Conservation (phyloP, 2,888 invertebrate species). For the Trichopria drosophilae region DNA sequence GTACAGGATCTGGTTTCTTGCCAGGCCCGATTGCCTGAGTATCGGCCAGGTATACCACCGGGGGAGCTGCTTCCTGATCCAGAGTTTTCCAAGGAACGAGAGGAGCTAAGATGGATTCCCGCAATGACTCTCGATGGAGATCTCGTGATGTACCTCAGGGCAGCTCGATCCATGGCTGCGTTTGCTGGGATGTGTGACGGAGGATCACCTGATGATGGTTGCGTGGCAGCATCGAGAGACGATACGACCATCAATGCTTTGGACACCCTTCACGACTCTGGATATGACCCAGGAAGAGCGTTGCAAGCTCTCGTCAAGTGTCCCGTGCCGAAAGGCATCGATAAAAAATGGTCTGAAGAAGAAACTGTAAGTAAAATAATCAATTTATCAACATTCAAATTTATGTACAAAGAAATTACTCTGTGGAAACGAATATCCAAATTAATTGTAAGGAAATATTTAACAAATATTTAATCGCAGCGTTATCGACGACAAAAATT, state of each 20-base stretch:
- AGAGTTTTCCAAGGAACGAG: slow-evolving; percentile 66
- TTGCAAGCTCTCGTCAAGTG: slow-evolving; percentile 95
- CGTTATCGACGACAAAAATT: no score
- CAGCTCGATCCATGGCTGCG: slow-evolving; percentile 96
- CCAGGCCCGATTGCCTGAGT: slow-evolving; percentile 68
- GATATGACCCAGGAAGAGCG: slow-evolving; percentile 95
- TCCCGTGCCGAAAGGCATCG: slow-evolving; percentile 94
- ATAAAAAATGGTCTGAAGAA: slow-evolving; percentile 98
- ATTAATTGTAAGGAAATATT: no score
- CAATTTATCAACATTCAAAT: neutral
- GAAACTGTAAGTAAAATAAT: slow-evolving; percentile 69
- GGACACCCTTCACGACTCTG: slow-evolving; percentile 92
- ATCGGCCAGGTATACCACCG: slow-evolving; percentile 58
- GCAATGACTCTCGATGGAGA: slow-evolving; percentile 91
- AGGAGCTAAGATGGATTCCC: slow-evolving; percentile 93
- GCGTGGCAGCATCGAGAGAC: slow-evolving; percentile 93
- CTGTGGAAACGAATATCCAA: neutral
- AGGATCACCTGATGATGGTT: slow-evolving; percentile 95
- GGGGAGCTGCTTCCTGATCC: slow-evolving; percentile 60
- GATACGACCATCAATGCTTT: slow-evolving; percentile 97
- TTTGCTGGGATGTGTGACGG: slow-evolving; percentile 99
- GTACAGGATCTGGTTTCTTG: slow-evolving; percentile 58
- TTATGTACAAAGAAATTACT: slow-evolving; percentile 1
- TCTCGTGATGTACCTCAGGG: slow-evolving; percentile 95
- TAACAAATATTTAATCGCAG: no score